Percentiles rank a stretch among this genome's conserved stretches.
Conservation (phyloP, 92 coral and sea anemone species). For the Bergia sp. region DNA sequence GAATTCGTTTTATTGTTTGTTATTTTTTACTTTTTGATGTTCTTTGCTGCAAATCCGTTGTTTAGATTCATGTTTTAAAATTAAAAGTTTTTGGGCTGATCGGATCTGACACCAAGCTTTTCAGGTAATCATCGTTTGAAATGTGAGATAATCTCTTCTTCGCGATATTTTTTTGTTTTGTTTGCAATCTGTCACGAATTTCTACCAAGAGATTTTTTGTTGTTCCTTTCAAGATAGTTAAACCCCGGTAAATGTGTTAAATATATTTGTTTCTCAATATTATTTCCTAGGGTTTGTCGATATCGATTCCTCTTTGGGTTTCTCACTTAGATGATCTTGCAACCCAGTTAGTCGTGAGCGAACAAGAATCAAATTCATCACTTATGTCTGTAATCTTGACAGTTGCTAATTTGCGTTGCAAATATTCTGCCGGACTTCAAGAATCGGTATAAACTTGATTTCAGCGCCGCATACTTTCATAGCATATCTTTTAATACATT, state of each 20-base stretch:
- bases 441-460: not conserved
- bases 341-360: not conserved
- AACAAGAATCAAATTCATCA: not conserved
- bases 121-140: not conserved
- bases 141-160: not conserved
- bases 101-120: not conserved
- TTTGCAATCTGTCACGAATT: slow-evolving; percentile 18
- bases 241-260: not conserved
- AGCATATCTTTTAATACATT: too few relatives aligned
- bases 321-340: slow-evolving; percentile 6
- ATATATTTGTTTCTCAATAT: not conserved
- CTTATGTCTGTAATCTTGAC: not conserved
- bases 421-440: not conserved
- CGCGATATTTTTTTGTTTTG: not conserved
- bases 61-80: not conserved
- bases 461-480: not conserved
- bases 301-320: not conserved
- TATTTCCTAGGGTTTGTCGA: not conserved
- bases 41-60: not conserved
- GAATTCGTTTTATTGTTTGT: not conserved
- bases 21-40: not conserved
- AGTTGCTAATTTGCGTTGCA: slow-evolving; percentile 34
- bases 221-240: slow-evolving; percentile 27
- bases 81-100: not conserved
- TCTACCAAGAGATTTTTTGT: not conserved